Conservation (phyloP, 2,888 invertebrate genomes). For the Crossocerus cetratus region DNA sequence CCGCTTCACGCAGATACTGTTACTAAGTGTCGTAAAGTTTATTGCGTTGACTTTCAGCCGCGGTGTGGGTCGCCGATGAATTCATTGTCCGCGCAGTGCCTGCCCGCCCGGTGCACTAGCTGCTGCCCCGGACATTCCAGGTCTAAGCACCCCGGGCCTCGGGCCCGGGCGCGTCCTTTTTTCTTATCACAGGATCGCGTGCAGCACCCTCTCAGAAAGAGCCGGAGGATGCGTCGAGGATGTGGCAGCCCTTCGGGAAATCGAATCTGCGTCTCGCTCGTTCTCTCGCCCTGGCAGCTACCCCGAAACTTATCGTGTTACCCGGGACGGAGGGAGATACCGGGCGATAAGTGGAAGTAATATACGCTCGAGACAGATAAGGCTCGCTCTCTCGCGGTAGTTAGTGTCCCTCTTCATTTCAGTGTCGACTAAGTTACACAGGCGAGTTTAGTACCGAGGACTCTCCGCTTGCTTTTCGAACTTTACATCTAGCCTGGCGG, state of each 20-base stretch:
- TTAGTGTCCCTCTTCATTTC: too few species aligned
- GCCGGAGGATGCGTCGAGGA: too few species aligned
- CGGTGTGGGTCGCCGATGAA: constrained; percentile 58
- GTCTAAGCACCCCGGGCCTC: constrained; percentile 1
- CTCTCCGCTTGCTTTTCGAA: too few species aligned
- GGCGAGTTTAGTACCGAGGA: too few species aligned
- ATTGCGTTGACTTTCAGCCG: constrained; percentile 51
- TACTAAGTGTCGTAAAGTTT: constrained; percentile 63
- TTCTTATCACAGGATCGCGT: constrained; percentile 17
- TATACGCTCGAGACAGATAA: neutral
- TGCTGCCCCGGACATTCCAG: neutral
- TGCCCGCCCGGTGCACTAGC: constrained; percentile 24
- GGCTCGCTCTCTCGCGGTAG: too few species aligned
- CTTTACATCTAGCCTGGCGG: too few species aligned
- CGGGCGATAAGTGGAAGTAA: neutral
- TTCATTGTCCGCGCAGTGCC: constrained; percentile 56
- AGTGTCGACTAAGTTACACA: too few species aligned
- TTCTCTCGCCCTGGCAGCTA: neutral
- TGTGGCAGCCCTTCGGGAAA: too few species aligned
- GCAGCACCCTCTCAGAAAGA: neutral
- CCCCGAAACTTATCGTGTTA: constrained; percentile 1
- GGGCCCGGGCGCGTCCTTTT: constrained; percentile 7
- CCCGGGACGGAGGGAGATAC: neutral
- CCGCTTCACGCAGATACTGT: constrained; percentile 54
- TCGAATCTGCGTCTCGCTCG: neutral